Conservation (phyloP, 1,140 invertebrate genomes). For the Drosophila insularis region DNA sequence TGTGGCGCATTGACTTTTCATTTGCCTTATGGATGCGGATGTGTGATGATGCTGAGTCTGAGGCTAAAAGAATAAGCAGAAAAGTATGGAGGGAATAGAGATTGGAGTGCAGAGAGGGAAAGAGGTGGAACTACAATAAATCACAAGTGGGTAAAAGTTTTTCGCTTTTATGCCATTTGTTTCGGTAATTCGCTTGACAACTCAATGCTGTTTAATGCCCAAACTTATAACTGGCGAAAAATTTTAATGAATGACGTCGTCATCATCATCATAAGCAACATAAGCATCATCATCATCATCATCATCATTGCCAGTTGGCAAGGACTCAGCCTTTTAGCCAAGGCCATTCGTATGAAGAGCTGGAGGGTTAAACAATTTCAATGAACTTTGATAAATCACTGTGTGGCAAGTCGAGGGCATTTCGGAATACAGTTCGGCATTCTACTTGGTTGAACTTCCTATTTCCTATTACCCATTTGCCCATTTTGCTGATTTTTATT, state of each 20-base stretch:
- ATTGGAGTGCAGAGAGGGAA: background rate
- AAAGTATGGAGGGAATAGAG: background rate
- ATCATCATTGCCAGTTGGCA: slow-evolving; percentile 27
- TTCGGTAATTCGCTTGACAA: slow-evolving; percentile 74
- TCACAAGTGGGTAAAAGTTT: slow-evolving; percentile 52
- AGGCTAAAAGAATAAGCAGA: slow-evolving; percentile 11
- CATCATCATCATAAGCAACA: slow-evolving; percentile 46
- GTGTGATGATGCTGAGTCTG: slow-evolving; percentile 43
- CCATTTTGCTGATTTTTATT: slow-evolving; percentile 64
- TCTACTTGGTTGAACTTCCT: slow-evolving; percentile 64
- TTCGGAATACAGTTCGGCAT: slow-evolving; percentile 48
- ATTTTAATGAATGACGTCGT: slow-evolving; percentile 80
- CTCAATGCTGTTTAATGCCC: slow-evolving; percentile 78
- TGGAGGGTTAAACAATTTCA: slow-evolving; percentile 63
- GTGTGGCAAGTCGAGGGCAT: slow-evolving; percentile 37
- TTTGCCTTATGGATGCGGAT: slow-evolving; percentile 38
- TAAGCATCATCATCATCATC: background rate
- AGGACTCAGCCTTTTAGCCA: slow-evolving; percentile 39
- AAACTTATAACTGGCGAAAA: slow-evolving; percentile 69
- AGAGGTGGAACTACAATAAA: slow-evolving; percentile 27
- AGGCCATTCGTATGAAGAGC: slow-evolving; percentile 41
- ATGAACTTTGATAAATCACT: slow-evolving; percentile 78
- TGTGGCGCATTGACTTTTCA: slow-evolving; percentile 72
- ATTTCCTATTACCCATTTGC: slow-evolving; percentile 51
- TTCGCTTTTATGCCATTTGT: slow-evolving; percentile 77